These are phyloP conservation scores for Chaunax sp. DNA, from an alignment of 2,797 vertebrate species.

Conservation along the genomic window DNA sequence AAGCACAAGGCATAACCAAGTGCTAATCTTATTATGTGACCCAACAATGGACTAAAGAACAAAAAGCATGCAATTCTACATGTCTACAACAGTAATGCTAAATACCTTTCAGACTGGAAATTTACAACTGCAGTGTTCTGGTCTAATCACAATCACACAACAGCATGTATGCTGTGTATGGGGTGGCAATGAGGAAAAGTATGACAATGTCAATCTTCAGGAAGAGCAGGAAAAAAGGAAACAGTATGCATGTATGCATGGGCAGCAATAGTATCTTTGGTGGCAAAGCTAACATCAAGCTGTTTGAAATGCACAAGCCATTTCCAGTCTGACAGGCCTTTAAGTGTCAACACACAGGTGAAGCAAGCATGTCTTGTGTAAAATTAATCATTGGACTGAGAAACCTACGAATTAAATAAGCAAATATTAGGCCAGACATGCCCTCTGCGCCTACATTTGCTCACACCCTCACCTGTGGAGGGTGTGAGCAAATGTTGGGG, in stretches of 20 bases:
- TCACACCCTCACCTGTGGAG: constrained; percentile 18
- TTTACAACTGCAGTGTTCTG: constrained; percentile 15
- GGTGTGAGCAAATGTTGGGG: too few relatives aligned
- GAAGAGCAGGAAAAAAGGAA: neutral
- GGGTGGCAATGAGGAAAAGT: neutral
- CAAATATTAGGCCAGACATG: neutral
- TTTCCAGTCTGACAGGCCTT: constrained; percentile 42
- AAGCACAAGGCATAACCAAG: constrained; percentile 30
- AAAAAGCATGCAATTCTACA: constrained; percentile 30
- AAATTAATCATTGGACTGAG: constrained; percentile 10
- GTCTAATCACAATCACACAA: constrained; percentile 14
- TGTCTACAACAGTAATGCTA: constrained; percentile 16
- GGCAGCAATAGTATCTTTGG: neutral
- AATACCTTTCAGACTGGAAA: constrained; percentile 37
- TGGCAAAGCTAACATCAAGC: constrained; percentile 4
- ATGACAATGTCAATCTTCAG: constrained; percentile 9
- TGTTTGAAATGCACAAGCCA: constrained; percentile 12
- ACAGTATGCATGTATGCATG: neutral
- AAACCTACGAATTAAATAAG: constrained; percentile 1
- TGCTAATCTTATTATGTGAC: constrained; percentile 27
- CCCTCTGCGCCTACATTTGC: constrained; percentile 1
- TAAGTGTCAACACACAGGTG: constrained; percentile 21
- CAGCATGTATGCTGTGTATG: constrained; percentile 17
- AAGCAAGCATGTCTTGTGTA: constrained; percentile 22
- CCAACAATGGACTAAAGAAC: constrained; percentile 27